Evolutionary conservation across 2,888 invertebrate species (phyloP).

Genomic region (Agrotis clavis): DNA sequence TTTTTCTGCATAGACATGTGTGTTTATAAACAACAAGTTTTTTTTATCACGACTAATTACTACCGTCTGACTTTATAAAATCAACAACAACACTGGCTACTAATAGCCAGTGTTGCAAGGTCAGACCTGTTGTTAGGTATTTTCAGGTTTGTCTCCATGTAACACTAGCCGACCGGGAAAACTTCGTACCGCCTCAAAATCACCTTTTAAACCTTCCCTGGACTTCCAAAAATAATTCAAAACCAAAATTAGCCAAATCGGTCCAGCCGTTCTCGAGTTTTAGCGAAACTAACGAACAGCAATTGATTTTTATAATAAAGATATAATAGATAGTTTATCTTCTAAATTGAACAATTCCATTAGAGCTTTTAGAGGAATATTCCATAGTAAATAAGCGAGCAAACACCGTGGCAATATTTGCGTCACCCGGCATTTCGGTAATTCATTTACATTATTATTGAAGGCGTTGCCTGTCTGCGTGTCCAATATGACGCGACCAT

Average conservation of each 20-base stretch:
- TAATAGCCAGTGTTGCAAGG: conserved; percentile 32
- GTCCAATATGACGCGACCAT: conserved; percentile 9
- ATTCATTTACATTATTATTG: conserved; percentile 42
- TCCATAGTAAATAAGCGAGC: not conserved
- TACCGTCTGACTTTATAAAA: conserved; percentile 9
- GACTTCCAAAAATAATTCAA: no score
- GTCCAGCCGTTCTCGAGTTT: no score
- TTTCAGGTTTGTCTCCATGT: not conserved
- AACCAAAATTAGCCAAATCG: no score
- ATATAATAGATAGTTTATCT: no score
- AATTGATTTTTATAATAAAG: no score
- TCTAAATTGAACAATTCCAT: conserved; percentile 8
- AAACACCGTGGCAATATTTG: conserved; percentile 31
- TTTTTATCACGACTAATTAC: conserved; percentile 13
- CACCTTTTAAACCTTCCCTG: no score
- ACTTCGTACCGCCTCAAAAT: no score
- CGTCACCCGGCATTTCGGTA: conserved; percentile 43
- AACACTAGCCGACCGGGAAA: not conserved
- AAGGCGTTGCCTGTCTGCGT: conserved; percentile 9
- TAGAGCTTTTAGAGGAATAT: conserved; percentile 25
- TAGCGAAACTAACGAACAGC: no score
- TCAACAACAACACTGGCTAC: conserved; percentile 21
- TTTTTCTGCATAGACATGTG: not conserved
- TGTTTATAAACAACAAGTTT: not conserved
- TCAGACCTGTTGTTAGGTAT: conserved; percentile 14